Percentiles rank a stretch among this genome's conserved stretches.
phyloP scores from a whole-genome alignment of 2,113 vertebrate genomes.

The Seriola rivoliana region DNA sequence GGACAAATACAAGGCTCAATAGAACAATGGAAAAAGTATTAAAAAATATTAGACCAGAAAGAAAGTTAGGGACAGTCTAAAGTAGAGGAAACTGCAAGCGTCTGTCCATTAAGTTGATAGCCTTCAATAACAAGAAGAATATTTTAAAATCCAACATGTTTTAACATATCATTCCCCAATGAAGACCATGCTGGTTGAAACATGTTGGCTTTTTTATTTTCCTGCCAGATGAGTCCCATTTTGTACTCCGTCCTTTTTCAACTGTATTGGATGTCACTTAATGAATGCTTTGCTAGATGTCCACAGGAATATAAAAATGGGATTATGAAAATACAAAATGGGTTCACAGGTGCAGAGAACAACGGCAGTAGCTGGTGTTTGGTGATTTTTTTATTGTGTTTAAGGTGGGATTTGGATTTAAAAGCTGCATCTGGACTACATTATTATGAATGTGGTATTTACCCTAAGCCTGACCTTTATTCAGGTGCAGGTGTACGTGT shows the following conservation, averaged over 20 bases:
- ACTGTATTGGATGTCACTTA: neutral
- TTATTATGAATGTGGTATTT: constrained; percentile 18
- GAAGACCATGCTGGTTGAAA: constrained; percentile 33
- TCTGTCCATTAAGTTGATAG: neutral
- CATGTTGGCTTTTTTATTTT: constrained; percentile 35
- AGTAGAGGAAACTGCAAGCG: neutral
- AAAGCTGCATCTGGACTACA: constrained; percentile 9
- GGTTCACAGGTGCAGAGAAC: neutral
- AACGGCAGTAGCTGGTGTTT: neutral
- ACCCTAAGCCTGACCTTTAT: neutral
- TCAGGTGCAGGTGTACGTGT: neutral
- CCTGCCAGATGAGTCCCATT: neutral
- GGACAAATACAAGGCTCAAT: neutral
- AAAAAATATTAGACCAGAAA: neutral
- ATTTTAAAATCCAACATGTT: constrained; percentile 25
- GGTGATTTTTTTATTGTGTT: neutral
- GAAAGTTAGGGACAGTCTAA: neutral
- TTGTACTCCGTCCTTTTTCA: neutral
- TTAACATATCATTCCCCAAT: constrained; percentile 16
- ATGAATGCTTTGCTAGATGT: neutral
- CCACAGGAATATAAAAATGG: neutral
- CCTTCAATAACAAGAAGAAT: neutral
- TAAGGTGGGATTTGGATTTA: neutral
- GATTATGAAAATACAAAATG: neutral
- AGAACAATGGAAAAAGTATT: neutral